Base-by-base conservation (phyloP, 1,140 invertebrate species). In the Papilio polytes region DNA sequence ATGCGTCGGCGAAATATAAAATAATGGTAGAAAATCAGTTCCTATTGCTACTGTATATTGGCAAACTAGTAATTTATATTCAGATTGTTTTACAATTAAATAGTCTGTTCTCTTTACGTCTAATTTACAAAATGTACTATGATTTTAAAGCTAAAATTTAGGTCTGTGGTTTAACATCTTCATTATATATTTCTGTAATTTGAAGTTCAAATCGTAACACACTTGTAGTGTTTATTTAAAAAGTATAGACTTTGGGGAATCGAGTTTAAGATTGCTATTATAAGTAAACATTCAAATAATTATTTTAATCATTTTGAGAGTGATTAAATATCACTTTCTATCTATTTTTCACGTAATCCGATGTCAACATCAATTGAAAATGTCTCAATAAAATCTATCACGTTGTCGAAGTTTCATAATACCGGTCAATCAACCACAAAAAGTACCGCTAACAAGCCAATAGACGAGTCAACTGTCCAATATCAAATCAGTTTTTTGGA, bases 1-100 rank as follows among this genome's bases (percentile, higher is more conserved):
- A 26, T 70, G 63, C 63, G 63, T 36, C 63, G 63, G 26, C 12
- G 63, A 70, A 36, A 59, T 66, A 66, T 66, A 36, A 70, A 70
- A 12, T 13, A 70, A 31, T 70, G 63, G 63, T 12, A 56, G 7
- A 63, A 13, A 70, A 70, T 70, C 26, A 15, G 12, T 31, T 70
- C 63, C 13, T 31, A 31, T 70, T 70, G 26, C 26, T 31, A 70
- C 26, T 31, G 63, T 36, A 15, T 31, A 15, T 70, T 31, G 26
- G 26, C 20, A 66, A 15, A 66, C 22, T 70, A 13, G 26, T 12
- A 70, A 70, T 36, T 70, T 70, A 70, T 70, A 31, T 70, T 36
- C 59, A 31, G 3, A 70, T 6, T 70, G n/a, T 56, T 56, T 56
- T 20, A 53, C 51, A 53, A 53, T 2, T 0, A 56, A 1, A 18